Conservation (phyloP, 2,113 vertebrate genomes). For the Perca fluviatilis region DNA sequence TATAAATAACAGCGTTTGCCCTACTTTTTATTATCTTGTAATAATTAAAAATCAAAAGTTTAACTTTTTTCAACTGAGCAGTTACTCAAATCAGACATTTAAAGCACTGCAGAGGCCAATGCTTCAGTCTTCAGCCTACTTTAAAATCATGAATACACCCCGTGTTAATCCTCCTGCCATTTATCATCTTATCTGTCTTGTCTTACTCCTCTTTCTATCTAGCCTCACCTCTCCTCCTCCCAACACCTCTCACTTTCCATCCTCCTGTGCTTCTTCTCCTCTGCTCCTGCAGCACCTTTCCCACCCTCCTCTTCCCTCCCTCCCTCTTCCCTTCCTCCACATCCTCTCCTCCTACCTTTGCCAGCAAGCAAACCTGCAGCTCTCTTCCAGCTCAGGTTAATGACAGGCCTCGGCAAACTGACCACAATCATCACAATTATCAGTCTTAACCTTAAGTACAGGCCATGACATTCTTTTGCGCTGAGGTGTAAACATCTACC, state of each 20-base stretch:
- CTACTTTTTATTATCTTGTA: slow-evolving; percentile 10
- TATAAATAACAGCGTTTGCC: slow-evolving; percentile 2
- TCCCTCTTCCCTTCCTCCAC: not conserved
- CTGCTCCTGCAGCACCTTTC: slow-evolving; percentile 43
- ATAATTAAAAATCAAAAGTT: slow-evolving; percentile 5
- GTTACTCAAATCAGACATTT: slow-evolving; percentile 26
- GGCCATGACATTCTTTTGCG: slow-evolving; percentile 77
- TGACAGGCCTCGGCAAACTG: slow-evolving; percentile 80
- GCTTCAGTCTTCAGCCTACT: not conserved
- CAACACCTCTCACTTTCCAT: slow-evolving; percentile 29
- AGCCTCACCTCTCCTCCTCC: slow-evolving; percentile 17
- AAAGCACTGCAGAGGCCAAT: slow-evolving; percentile 1
- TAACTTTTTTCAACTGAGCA: not conserved
- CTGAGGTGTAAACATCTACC: slow-evolving; percentile 82
- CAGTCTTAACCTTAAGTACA: slow-evolving; percentile 79
- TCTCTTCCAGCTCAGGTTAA: slow-evolving; percentile 73
- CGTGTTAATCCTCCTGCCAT: slow-evolving; percentile 14
- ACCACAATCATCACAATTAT: slow-evolving; percentile 78
- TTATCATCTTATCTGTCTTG: slow-evolving; percentile 33
- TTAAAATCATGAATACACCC: slow-evolving; percentile 16
- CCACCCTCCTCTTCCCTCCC: not conserved
- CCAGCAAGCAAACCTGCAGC: slow-evolving; percentile 46
- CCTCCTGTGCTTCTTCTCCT: slow-evolving; percentile 6
- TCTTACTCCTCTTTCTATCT: not conserved
- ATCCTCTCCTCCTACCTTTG: slow-evolving; percentile 39